A percentile compares a stretch with the other conserved stretches of the same genome.
Conservation (phyloP, 2,797 vertebrate species). For the Bucorvus abyssinicus region DNA sequence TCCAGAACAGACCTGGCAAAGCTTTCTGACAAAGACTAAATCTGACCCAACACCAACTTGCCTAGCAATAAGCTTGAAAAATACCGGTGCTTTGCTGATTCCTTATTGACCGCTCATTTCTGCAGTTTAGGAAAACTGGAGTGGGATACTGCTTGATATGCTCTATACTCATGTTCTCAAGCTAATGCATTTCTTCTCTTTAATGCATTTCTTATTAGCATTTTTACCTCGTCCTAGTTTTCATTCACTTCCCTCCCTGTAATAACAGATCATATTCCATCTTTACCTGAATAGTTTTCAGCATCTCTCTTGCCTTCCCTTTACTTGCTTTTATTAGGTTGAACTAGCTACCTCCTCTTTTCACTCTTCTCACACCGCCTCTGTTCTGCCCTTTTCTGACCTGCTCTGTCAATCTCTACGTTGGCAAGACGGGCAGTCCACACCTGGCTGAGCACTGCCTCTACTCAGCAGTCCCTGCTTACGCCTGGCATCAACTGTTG, state of each 20-base stretch:
- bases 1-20: neutral
- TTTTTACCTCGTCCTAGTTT: neutral
- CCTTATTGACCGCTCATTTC: rapidly evolving
- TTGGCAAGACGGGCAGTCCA: neutral
- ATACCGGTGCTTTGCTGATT: neutral
- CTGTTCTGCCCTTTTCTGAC: neutral
- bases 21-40: neutral
- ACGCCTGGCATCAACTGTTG: neutral
- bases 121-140: neutral
- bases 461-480: neutral
- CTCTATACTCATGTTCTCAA: neutral
- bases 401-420: neutral
- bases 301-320: neutral
- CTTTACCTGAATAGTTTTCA: neutral
- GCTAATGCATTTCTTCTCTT: neutral
- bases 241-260: neutral
- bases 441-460: neutral
- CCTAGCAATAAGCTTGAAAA: neutral
- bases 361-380: neutral
- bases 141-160: neutral
- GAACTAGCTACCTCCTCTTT: neutral
- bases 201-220: neutral
- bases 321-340: neutral
- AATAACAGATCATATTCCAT: neutral
- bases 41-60: neutral